Percentiles rank a stretch among this genome's conserved stretches.
Evolutionary conservation across 2,113 vertebrate genomes (phyloP).

Genomic region (Ariopsis seemanni): DNA sequence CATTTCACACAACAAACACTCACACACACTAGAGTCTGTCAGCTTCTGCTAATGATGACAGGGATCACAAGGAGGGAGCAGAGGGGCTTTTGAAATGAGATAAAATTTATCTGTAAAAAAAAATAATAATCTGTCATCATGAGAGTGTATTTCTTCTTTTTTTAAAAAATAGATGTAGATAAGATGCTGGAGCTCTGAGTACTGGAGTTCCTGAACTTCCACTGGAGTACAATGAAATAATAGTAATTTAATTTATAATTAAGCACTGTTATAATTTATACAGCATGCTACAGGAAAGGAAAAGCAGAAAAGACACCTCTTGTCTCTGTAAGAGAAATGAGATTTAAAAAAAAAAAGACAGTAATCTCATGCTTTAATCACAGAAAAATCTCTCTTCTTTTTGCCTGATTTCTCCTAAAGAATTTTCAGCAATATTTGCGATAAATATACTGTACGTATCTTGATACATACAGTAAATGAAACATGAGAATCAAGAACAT

Average conservation of each 20-base stretch:
- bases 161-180: neutral
- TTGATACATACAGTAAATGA: neutral
- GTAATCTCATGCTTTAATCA: neutral
- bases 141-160: neutral
- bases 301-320: neutral
- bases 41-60: conserved; percentile 22
- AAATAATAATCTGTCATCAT: neutral
- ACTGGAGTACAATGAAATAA: neutral
- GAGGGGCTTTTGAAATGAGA: neutral
- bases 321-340: neutral
- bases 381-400: neutral
- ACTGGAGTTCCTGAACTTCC: neutral
- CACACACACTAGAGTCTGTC: conserved; percentile 18
- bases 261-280: neutral
- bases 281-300: neutral
- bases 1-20: conserved; percentile 17
- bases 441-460: neutral
- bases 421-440: neutral
- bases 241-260: neutral
- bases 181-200: neutral
- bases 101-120: neutral
- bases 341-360: no score
- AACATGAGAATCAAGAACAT: neutral
- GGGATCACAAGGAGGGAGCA: conserved; percentile 4
- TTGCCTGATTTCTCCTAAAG: neutral